Conservation (phyloP, 2,113 vertebrate genomes). For the Geococcyx californianus region DNA sequence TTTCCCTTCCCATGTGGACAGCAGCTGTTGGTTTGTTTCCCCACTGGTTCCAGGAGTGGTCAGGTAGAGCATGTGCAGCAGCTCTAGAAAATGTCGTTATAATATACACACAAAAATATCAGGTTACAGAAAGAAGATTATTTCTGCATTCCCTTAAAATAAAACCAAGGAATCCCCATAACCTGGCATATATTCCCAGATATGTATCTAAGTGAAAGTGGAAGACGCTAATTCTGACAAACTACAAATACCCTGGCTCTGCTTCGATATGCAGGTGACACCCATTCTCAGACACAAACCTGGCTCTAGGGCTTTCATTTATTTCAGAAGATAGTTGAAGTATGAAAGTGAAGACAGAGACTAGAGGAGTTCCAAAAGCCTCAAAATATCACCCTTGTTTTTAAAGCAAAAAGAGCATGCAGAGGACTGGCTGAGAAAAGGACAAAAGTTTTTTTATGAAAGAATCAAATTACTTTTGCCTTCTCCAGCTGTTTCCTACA, state of each 20-base stretch:
- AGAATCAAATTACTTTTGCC: background rate
- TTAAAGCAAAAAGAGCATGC: slow-evolving; percentile 22
- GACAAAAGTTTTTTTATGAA: background rate
- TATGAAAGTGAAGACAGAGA: slow-evolving; percentile 38
- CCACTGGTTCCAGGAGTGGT: background rate
- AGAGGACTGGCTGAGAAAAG: background rate
- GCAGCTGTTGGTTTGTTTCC: background rate
- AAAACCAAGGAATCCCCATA: background rate
- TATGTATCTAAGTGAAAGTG: background rate
- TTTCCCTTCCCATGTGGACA: background rate
- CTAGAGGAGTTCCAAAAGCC: slow-evolving; percentile 47
- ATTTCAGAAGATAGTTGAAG: background rate
- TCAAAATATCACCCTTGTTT: slow-evolving; percentile 55
- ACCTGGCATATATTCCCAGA: background rate
- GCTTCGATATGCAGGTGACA: background rate
- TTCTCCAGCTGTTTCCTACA: background rate
- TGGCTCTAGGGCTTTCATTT: background rate
- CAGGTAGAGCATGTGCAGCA: background rate
- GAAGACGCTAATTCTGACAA: background rate
- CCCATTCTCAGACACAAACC: background rate
- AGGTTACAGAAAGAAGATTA: background rate
- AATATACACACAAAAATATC: background rate
- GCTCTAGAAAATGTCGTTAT: background rate
- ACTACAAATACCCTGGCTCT: background rate
- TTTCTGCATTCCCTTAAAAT: background rate